These are phyloP conservation scores for Colinus virginianus DNA, from an alignment of 2,113 vertebrate species.

Conservation along the genomic window DNA sequence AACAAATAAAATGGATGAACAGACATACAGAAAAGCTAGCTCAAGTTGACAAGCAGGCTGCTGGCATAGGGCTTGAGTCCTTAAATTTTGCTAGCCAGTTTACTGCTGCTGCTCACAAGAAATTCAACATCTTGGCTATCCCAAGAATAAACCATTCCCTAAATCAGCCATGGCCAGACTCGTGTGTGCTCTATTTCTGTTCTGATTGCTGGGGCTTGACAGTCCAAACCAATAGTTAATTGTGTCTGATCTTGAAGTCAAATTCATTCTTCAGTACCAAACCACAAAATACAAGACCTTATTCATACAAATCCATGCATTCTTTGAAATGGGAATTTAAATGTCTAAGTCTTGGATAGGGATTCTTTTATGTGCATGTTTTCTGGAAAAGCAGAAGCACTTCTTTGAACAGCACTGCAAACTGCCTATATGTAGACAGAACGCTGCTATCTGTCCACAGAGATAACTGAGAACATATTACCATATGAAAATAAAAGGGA, in stretches of 20 bases:
- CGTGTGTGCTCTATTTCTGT: background rate
- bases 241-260: background rate
- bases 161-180: background rate
- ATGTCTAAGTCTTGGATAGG: background rate
- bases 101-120: background rate
- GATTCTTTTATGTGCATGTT: background rate
- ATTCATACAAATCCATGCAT: background rate
- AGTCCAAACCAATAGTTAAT: background rate
- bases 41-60: background rate
- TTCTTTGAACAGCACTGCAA: background rate
- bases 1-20: conserved; percentile 42
- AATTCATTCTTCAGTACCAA: background rate
- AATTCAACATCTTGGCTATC: background rate
- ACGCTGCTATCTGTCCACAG: background rate
- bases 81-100: accelerated
- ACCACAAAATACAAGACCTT: background rate
- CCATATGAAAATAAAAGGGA: background rate
- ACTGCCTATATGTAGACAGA: background rate
- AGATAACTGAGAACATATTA: background rate
- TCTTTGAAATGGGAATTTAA: background rate
- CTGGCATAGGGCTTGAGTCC: background rate
- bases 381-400: background rate
- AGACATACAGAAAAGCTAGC: conserved; percentile 12
- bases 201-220: background rate
- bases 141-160: background rate